Evolutionary conservation across 2,797 vertebrate genomes (phyloP).

Genomic region (Falco biarmicus): DNA sequence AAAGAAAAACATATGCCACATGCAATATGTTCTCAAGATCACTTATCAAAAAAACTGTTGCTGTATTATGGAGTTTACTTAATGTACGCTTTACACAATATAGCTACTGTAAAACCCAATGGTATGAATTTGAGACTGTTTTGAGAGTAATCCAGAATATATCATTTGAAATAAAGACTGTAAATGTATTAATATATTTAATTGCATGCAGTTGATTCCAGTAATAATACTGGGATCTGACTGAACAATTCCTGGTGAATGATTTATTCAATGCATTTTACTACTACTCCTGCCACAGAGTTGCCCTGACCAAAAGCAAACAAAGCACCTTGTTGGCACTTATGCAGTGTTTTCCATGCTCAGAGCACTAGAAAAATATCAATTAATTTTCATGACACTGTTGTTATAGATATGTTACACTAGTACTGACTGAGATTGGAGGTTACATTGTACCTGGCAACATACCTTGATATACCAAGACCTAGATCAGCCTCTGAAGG

Average conservation of each 20-base stretch:
- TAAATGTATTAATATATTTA: background rate
- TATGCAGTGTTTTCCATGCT: constrained; percentile 4
- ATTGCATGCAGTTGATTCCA: background rate
- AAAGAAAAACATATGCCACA: background rate
- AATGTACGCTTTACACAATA: background rate
- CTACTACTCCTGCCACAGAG: background rate
- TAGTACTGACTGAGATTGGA: background rate
- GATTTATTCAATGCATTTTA: constrained; percentile 26
- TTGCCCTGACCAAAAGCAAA: background rate
- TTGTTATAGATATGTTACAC: background rate
- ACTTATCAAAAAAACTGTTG: background rate
- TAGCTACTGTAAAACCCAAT: constrained; percentile 9
- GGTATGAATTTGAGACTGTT: background rate
- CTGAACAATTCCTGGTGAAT: background rate
- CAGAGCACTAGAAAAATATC: constrained; percentile 8
- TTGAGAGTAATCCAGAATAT: constrained; percentile 16
- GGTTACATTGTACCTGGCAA: background rate
- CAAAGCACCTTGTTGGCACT: background rate
- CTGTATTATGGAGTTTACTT: background rate
- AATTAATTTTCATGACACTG: background rate
- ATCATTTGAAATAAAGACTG: background rate
- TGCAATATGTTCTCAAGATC: background rate
- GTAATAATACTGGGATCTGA: background rate
- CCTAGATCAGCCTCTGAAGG: background rate
- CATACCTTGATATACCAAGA: background rate